These are phyloP conservation scores for Myrmecophaga tridactyla DNA, from an alignment of 2,113 vertebrate genomes.

Conservation along the genomic window DNA sequence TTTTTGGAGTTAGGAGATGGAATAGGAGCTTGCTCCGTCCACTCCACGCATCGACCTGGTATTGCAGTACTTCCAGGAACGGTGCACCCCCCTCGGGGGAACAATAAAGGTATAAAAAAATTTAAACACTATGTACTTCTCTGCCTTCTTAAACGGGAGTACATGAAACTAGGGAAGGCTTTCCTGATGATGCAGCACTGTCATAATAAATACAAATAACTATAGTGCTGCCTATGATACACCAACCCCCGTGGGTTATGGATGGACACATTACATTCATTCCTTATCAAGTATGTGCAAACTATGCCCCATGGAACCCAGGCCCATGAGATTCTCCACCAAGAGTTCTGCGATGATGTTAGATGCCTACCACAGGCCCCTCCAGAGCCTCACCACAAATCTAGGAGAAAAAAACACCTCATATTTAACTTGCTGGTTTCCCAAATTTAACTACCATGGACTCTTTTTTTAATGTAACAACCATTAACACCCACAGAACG, in stretches of 20 bases:
- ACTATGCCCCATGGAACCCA: neutral
- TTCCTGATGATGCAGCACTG: neutral
- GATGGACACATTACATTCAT: neutral
- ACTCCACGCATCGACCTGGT: too few species aligned
- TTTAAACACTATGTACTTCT: neutral
- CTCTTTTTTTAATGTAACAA: too few species aligned
- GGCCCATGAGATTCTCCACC: neutral
- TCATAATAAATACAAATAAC: neutral
- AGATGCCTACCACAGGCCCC: fast-evolving
- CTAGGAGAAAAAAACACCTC: neutral
- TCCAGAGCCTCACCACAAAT: neutral
- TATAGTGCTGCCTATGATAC: fast-evolving
- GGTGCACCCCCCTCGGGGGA: too few species aligned
- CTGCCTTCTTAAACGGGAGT: neutral
- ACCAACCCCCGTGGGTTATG: fast-evolving
- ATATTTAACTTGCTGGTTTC: neutral
- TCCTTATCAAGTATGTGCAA: neutral
- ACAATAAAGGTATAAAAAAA: too few species aligned
- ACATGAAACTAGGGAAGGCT: neutral
- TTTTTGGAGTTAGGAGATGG: too few species aligned
- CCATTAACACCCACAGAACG: neutral
- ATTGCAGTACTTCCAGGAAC: too few species aligned
- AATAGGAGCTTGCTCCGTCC: too few species aligned
- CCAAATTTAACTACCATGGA: neutral
- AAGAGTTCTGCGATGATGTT: neutral